A percentile compares a stretch with the other conserved stretches of the same genome.
phyloP scores from a whole-genome alignment of 92 coral and sea anemone genomes.

The Phenganax subtilis region DNA sequence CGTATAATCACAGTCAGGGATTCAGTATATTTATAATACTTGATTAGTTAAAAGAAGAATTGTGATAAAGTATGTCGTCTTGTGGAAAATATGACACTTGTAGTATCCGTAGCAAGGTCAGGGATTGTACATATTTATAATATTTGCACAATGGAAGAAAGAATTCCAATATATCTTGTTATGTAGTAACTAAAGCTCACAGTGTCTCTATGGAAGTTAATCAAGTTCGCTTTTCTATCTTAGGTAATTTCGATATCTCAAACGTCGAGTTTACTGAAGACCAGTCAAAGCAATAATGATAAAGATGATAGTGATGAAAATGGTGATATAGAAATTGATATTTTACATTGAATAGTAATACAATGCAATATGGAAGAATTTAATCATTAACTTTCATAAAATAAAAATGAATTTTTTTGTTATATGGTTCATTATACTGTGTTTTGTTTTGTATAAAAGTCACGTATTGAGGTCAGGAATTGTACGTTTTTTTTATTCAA shows the following conservation, averaged over 20 bases:
- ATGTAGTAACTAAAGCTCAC: too few relatives aligned
- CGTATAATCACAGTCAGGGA: neutral
- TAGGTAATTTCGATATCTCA: constrained; percentile 33
- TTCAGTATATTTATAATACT: neutral
- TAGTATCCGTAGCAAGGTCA: neutral
- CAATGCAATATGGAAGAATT: neutral
- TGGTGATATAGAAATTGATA: constrained; percentile 32
- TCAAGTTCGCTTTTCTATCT: neutral
- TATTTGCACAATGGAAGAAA: too few relatives aligned
- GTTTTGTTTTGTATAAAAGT: too few relatives aligned
- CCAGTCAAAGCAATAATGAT: neutral
- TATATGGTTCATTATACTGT: too few relatives aligned
- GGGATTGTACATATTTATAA: neutral
- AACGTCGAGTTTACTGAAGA: neutral
- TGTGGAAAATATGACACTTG: neutral
- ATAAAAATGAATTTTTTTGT: too few relatives aligned
- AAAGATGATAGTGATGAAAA: constrained; percentile 1
- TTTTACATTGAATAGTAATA: neutral
- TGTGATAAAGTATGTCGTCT: neutral
- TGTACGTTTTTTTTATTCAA: too few relatives aligned
- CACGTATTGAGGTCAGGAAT: too few relatives aligned
- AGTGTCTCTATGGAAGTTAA: neutral
- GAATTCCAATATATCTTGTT: too few relatives aligned
- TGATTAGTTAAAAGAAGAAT: neutral
- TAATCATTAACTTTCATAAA: neutral